Evolutionary conservation across 2,888 invertebrate genomes (phyloP), one percentile per base, ranked within the genome.

Genomic region (Ethmia dodecea): DNA sequence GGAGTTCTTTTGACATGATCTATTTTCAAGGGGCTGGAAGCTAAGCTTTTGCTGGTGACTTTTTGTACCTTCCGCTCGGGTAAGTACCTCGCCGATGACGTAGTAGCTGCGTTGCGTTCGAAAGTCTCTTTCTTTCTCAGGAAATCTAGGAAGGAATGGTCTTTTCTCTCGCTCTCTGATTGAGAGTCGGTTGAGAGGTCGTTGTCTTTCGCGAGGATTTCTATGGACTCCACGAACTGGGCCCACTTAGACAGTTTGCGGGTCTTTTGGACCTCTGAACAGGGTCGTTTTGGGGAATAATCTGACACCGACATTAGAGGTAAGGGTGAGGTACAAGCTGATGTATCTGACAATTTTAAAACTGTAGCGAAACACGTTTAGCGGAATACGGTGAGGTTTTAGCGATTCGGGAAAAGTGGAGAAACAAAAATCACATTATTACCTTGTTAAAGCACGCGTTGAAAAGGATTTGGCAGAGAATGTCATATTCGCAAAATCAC

Each of bases 191-290:
- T 66, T 0, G 69, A 63, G 1, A 37, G 20, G 4, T 69, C 67
- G 16, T 70, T 55, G 6, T 70, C 64, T 44, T 57, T 67, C 0
- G 68, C 42, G 3, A 65, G 33, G 0, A 56, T 51, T 8, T 76
- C 74, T 3, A 76, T 60, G 0, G 76, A 67, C 10, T 75, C 77
- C 10, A 76, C 59, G 24, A 74, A 76, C 14, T 72, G 71, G 0
- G 67, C 45, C 76, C 74, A 75, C 55, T 64, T 73, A 0, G 69
- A 60, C 15, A 43, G 43, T 48, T 50, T 62, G 16, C 2, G 39
- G 28, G 52, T 47, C 35, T 36, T 39, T 6, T 24, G 27, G 5
- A 36, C 44, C 1, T 31, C 18, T 0, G 49, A 47, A 10, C 31
- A 41, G 6, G 31, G 22, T 11, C 55, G 40, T 35, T 55, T 63